A percentile compares a stretch with the other conserved stretches of the same genome.
Evolutionary conservation across 2,113 vertebrate genomes (phyloP).

Genomic region (Rhinolophus sinicus): DNA sequence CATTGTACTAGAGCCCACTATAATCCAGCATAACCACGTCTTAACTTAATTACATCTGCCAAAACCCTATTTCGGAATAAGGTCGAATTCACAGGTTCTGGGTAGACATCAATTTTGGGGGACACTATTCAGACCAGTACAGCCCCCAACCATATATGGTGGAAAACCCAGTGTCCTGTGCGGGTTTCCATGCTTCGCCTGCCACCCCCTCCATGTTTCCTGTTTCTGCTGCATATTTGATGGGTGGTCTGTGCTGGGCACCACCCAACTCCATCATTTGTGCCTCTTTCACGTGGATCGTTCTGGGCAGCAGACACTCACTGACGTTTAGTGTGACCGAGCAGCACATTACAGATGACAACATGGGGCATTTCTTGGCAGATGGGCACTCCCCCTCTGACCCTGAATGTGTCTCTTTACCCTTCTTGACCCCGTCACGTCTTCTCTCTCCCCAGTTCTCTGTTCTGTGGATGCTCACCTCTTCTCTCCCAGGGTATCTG

Average conservation of each 20-base stretch:
- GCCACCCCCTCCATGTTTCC: rapidly evolving
- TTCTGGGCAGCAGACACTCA: background rate
- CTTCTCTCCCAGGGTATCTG: background rate
- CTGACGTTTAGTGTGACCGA: background rate
- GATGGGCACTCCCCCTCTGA: rapidly evolving
- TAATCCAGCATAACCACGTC: background rate
- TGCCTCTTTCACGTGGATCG: rapidly evolving
- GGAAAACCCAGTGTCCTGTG: rapidly evolving
- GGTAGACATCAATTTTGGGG: background rate
- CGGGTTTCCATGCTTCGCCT: background rate
- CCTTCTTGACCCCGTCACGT: rapidly evolving
- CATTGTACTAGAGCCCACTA: background rate
- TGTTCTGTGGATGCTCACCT: rapidly evolving
- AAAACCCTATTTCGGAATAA: background rate
- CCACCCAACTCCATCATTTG: rapidly evolving
- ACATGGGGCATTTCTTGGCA: rapidly evolving
- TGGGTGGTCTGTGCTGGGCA: background rate
- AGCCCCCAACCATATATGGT: background rate
- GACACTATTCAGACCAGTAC: background rate
- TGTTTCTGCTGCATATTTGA: rapidly evolving
- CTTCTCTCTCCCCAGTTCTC: background rate
- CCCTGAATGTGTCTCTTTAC: background rate
- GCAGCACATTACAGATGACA: background rate
- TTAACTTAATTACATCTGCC: background rate
- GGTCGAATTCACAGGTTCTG: background rate